Evolutionary conservation across 2,113 vertebrate species (phyloP).

Genomic region (Coptodon rendalli): DNA sequence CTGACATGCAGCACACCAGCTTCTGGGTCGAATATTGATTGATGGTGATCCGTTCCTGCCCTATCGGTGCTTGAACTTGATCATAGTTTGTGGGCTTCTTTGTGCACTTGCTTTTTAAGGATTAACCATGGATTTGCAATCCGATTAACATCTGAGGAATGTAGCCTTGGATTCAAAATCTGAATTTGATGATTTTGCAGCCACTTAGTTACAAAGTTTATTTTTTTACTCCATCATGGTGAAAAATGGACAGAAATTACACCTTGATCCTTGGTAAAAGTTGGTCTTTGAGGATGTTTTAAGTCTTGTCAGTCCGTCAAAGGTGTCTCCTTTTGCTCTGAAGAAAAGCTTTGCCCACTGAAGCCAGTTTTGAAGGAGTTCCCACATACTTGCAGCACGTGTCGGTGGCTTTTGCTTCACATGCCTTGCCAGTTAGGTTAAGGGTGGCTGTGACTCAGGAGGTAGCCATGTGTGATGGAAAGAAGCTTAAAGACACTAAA

Average conservation of each 20-base stretch:
- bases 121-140: background rate
- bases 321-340: background rate
- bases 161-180: background rate
- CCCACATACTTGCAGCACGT: background rate
- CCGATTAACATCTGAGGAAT: background rate
- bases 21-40: background rate
- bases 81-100: background rate
- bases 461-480: background rate
- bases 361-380: background rate
- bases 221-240: accelerated
- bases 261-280: background rate
- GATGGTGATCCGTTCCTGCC: background rate
- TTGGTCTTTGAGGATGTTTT: background rate
- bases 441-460: background rate
- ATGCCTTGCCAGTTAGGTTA: background rate
- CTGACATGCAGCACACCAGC: background rate
- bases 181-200: background rate
- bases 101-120: background rate
- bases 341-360: background rate
- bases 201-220: accelerated
- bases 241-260: background rate
- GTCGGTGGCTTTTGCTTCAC: background rate
- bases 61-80: accelerated
- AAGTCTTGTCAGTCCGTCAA: background rate
- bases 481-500: background rate